Evolutionary conservation across 2,888 invertebrate genomes (phyloP), one percentile per base, ranked within the genome.

Genomic region (Hydrotaea cyrtoneurina): DNA sequence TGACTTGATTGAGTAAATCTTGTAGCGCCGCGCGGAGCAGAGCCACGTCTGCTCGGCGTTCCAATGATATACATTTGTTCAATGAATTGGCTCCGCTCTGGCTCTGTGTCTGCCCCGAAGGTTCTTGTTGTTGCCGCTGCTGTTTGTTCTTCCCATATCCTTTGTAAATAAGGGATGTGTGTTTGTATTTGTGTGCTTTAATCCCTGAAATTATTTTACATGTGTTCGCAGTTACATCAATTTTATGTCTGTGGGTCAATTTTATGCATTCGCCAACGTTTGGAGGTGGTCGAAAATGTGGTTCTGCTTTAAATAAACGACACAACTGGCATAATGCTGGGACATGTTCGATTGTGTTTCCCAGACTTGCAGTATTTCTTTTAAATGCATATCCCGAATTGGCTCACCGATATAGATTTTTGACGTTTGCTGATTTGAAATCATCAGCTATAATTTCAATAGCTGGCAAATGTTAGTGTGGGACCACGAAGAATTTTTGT

Each of bases 51-150:
- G 59, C 26, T 23, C 69, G 3, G 39, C 19, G 15, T 66, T 64
- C 10, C 36, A 46, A 69, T 84, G 75, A 78, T 78, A 75, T 64
- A 78, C 72, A 84, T 84, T 84, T 72, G 74, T 17, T 79, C 81
- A 76, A 82, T 59, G 78, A 76, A 82, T 85, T 82, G 84, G 84
- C 84, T 79, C 84, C 84, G 81, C 66, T 82, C 72, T 81, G 78
- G 76, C 78, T 82, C 66, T 69, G 72, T 79, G 79, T 77, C 73
- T 82, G 62, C 82, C 82, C 79, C 77, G 64, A 76, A 82, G 85
- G 76, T 69, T 79, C 23, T 74, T 66, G 15, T n/a, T 66, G 15
- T n/a, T 66, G 66, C 64, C 19, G 66, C 36, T 69, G 26, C 57
- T 59, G 59, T 71, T 59, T 62, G 17, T 78, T 23, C 17, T 72